phyloP scores from a whole-genome alignment of 2,797 vertebrate genomes.

The Adelosebastes latens region DNA sequence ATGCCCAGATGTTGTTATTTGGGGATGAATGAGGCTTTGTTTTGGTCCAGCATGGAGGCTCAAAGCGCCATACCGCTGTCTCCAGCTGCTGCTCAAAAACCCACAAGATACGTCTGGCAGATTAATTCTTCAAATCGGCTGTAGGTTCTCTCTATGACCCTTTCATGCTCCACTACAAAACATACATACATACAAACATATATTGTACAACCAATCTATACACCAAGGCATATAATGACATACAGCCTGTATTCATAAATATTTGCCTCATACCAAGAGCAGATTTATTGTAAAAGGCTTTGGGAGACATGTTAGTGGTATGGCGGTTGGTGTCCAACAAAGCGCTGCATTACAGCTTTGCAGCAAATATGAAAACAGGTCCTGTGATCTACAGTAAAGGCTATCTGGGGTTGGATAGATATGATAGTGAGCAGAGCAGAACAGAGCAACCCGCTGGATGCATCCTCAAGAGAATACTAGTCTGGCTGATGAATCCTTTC shows the following conservation, averaged over 20 bases:
- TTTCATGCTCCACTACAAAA: slow-evolving; percentile 42
- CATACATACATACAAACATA: slow-evolving; percentile 17
- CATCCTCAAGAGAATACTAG: slow-evolving; percentile 66
- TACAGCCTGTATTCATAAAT: slow-evolving; percentile 25
- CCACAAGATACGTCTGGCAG: slow-evolving; percentile 60
- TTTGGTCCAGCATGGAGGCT: slow-evolving; percentile 70
- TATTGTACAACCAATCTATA: slow-evolving; percentile 12
- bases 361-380: slow-evolving; percentile 63
- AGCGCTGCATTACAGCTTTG: slow-evolving; percentile 44
- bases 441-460: slow-evolving; percentile 63
- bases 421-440: slow-evolving; percentile 70
- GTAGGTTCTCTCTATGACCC: slow-evolving; percentile 38
- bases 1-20: slow-evolving; percentile 79
- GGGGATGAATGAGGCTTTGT: slow-evolving; percentile 74
- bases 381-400: slow-evolving; percentile 74
- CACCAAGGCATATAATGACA: slow-evolving; percentile 23
- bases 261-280: slow-evolving; percentile 9
- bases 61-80: slow-evolving; percentile 38
- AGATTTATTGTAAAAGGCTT: slow-evolving; percentile 38
- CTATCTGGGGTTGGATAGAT: slow-evolving; percentile 70
- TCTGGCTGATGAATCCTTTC: slow-evolving; percentile 73
- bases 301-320: slow-evolving; percentile 24
- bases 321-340: slow-evolving; percentile 52
- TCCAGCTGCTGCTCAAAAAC: slow-evolving; percentile 73
- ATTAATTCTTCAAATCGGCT: slow-evolving; percentile 45